phyloP scores from a whole-genome alignment of 2,888 invertebrate species.

The Bibio marci region DNA sequence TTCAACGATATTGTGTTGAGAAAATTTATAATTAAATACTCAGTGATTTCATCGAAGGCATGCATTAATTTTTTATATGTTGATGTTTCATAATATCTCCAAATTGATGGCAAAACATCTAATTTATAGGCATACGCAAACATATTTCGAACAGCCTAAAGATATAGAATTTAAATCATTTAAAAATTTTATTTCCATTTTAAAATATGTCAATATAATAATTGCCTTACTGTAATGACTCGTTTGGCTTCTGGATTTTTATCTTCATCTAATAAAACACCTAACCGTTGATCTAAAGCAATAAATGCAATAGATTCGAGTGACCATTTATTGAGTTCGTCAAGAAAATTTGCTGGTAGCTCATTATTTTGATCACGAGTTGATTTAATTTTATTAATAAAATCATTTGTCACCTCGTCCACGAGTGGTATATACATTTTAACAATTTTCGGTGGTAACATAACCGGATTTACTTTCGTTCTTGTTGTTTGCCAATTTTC shows the following conservation, averaged over 20 bases:
- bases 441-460: slow-evolving; percentile 21
- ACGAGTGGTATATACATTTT: slow-evolving; percentile 17
- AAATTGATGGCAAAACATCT: slow-evolving; percentile 22
- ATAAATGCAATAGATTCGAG: slow-evolving; percentile 33
- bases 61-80: slow-evolving; percentile 3
- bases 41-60: slow-evolving; percentile 1
- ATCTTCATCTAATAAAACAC: slow-evolving; percentile 13
- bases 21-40: background rate
- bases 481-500: slow-evolving; percentile 47
- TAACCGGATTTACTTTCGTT: slow-evolving; percentile 31
- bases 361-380: slow-evolving; percentile 17
- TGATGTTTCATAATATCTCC: slow-evolving; percentile 11
- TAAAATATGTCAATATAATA: too few species aligned
- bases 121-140: slow-evolving; percentile 11
- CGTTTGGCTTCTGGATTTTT: background rate
- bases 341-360: slow-evolving; percentile 28
- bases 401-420: slow-evolving; percentile 20
- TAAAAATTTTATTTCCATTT: background rate
- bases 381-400: slow-evolving; percentile 17
- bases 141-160: too few species aligned
- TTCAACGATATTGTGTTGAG: background rate
- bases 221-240: background rate
- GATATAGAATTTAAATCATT: too few species aligned
- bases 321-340: slow-evolving; percentile 29
- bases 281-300: slow-evolving; percentile 24